Conservation (phyloP, 2,888 invertebrate genomes). For the Hofmannophila pseudospretella region DNA sequence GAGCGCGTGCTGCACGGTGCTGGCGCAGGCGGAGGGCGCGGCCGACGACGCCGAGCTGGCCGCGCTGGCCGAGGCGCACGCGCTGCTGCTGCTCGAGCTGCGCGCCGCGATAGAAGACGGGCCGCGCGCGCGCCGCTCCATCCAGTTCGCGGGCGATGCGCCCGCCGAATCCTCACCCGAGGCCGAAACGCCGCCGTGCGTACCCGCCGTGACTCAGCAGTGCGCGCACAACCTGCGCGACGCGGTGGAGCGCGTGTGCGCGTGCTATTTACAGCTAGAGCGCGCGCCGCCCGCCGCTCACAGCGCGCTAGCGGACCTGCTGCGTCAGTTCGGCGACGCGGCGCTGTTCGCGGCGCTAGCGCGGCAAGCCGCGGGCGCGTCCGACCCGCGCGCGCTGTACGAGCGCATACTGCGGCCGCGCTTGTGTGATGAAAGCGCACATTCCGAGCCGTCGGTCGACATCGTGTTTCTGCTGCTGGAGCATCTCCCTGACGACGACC, state of each 20-base stretch:
- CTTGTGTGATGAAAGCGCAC: conserved; percentile 62
- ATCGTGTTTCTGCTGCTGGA: conserved; percentile 80
- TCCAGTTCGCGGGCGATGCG: conserved; percentile 22
- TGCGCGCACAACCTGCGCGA: conserved; percentile 63
- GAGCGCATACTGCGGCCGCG: conserved; percentile 57
- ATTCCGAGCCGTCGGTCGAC: conserved; percentile 74
- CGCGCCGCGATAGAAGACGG: conserved; percentile 22
- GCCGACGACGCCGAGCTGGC: background rate
- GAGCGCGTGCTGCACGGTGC: conserved; percentile 41
- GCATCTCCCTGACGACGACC: conserved; percentile 72
- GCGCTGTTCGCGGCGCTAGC: conserved; percentile 74
- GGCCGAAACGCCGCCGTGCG: conserved; percentile 33
- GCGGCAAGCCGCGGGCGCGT: conserved; percentile 28
- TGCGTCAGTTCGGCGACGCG: conserved; percentile 75
- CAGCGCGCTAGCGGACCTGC: conserved; percentile 66
- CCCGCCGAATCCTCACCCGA: background rate
- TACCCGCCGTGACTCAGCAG: conserved; percentile 73
- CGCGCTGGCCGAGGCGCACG: conserved; percentile 25
- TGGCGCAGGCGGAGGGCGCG: background rate
- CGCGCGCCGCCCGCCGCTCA: conserved; percentile 2
- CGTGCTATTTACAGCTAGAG: too few species aligned
- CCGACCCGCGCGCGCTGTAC: conserved; percentile 38
- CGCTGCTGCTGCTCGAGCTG: conserved; percentile 24
- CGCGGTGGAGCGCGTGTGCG: conserved; percentile 52
- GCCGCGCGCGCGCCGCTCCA: conserved; percentile 10